phyloP scores from a whole-genome alignment of 2,113 vertebrate genomes.

The Myodes glareolus region DNA sequence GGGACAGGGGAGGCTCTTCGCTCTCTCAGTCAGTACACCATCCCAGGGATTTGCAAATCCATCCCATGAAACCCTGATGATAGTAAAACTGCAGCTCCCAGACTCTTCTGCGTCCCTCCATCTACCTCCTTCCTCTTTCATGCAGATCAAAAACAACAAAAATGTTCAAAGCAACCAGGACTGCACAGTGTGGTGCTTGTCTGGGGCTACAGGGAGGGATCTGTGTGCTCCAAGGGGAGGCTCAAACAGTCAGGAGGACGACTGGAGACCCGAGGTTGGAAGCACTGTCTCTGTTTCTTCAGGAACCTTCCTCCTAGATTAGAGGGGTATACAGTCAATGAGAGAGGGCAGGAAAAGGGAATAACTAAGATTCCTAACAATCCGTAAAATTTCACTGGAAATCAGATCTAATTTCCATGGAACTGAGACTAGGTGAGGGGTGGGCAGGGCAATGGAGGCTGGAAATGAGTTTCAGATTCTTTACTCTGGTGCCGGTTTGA shows the following conservation, averaged over 20 bases:
- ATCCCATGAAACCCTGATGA: not conserved
- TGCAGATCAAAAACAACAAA: not conserved
- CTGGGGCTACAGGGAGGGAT: not conserved
- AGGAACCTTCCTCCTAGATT: not conserved
- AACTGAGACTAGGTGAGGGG: too few species aligned
- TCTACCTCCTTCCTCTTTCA: not conserved
- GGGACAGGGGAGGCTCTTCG: not conserved
- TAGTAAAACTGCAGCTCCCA: not conserved
- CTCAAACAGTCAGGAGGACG: not conserved
- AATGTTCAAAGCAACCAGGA: not conserved
- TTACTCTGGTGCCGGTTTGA: not conserved
- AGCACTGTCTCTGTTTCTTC: too few species aligned
- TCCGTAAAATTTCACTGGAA: not conserved
- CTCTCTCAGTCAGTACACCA: not conserved
- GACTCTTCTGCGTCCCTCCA: not conserved
- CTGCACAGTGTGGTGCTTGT: not conserved
- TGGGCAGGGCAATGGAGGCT: not conserved
- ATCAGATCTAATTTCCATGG: not conserved
- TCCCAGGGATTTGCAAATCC: not conserved
- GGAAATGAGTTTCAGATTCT: not conserved
- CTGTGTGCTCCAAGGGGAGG: not conserved
- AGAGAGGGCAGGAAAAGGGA: not conserved
- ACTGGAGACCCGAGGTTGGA: not conserved
- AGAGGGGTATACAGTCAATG: not conserved
- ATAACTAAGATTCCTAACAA: not conserved